These are phyloP conservation scores for Pandemis heparana DNA, from an alignment of 2,888 invertebrate species.

Conservation along the genomic window DNA sequence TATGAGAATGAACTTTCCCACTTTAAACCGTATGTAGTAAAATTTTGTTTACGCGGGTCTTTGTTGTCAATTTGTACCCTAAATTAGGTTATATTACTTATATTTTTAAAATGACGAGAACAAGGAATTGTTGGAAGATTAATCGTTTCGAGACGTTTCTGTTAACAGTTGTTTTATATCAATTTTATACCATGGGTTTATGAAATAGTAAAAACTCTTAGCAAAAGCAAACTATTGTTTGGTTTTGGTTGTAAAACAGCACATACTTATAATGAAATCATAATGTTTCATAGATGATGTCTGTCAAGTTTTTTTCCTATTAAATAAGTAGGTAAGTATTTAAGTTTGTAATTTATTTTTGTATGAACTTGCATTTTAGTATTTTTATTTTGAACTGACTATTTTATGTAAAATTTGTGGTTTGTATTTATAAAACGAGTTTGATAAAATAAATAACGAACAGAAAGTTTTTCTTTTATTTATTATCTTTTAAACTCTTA, in stretches of 20 bases:
- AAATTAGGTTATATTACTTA: background rate
- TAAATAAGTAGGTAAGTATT: constrained; percentile 11
- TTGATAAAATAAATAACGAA: constrained; percentile 36
- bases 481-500: constrained; percentile 75
- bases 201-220: background rate
- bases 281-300: background rate
- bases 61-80: background rate
- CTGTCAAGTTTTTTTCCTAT: background rate
- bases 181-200: background rate
- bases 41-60: background rate
- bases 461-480: constrained; percentile 50
- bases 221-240: background rate
- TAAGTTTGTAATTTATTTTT: constrained; percentile 5
- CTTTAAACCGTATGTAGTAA: background rate
- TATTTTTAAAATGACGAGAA: background rate
- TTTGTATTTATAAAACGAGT: constrained; percentile 2
- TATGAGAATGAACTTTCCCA: background rate
- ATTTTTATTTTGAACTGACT: constrained; percentile 32
- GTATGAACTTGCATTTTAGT: constrained; percentile 19
- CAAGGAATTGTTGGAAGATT: background rate
- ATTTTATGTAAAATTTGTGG: constrained; percentile 18
- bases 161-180: background rate
- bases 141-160: background rate
- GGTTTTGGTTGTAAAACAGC: background rate
- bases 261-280: background rate